phyloP scores from a whole-genome alignment of 2,797 vertebrate species.

The Scolopax bukidnonensis region DNA sequence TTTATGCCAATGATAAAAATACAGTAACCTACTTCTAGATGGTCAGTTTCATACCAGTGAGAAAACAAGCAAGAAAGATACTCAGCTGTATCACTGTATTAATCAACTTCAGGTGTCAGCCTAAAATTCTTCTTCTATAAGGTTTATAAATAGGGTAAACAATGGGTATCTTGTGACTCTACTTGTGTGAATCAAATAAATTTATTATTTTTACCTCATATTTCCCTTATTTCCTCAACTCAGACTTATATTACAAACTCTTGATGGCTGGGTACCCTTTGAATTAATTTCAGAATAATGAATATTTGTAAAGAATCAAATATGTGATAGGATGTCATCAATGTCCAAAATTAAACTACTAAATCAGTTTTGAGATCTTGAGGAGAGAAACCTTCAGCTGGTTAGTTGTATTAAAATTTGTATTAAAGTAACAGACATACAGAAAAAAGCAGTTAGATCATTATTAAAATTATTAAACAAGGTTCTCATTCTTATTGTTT shows the following conservation, averaged over 20 bases:
- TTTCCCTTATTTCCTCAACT: background rate
- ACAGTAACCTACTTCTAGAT: background rate
- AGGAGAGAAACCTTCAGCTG: background rate
- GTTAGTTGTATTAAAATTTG: background rate
- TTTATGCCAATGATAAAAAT: background rate
- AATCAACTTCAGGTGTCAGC: background rate
- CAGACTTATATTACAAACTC: background rate
- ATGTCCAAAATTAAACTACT: background rate
- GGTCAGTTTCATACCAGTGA: background rate
- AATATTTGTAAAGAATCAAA: background rate
- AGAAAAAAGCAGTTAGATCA: background rate
- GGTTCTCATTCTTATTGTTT: background rate
- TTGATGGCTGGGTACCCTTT: background rate
- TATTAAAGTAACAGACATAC: background rate
- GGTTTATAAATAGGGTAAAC: background rate
- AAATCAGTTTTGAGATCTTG: background rate
- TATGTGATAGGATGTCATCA: background rate
- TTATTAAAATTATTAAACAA: background rate
- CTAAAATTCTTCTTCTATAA: background rate
- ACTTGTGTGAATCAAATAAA: background rate
- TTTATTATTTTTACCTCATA: background rate
- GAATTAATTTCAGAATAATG: background rate
- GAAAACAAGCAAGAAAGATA: background rate
- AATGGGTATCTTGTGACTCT: background rate
- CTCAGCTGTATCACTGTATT: background rate